phyloP scores from a whole-genome alignment of 2,888 invertebrate species.

The Diadromus collaris region DNA sequence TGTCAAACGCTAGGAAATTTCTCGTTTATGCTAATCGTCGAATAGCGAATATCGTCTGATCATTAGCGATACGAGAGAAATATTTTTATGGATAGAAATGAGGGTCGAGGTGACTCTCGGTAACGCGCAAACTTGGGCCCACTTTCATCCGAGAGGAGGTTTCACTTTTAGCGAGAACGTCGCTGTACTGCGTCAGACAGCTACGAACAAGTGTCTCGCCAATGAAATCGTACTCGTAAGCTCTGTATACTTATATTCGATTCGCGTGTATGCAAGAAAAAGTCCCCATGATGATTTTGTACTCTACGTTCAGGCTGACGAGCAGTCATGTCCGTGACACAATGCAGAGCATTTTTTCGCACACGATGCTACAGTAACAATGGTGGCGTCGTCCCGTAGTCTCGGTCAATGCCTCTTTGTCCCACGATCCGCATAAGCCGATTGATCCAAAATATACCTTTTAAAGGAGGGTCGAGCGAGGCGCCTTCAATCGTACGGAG shows the following conservation, averaged over 20 bases:
- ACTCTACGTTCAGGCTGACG: not conserved
- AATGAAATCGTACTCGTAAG: not conserved
- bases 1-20: not conserved
- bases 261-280: not conserved
- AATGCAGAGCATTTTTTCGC: not conserved
- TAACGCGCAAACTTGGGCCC: conserved; percentile 59
- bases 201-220: not conserved
- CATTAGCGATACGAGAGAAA: conserved; percentile 9
- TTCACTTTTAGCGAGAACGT: conserved; percentile 73
- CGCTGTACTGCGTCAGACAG: not conserved
- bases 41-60: not conserved
- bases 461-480: too few relatives aligned
- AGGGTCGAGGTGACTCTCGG: conserved; percentile 16
- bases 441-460: not conserved
- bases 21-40: not conserved
- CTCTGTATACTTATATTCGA: not conserved
- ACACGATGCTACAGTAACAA: not conserved
- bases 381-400: conserved; percentile 15
- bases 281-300: not conserved
- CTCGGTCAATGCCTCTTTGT: conserved; percentile 72
- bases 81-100: conserved; percentile 17
- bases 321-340: not conserved
- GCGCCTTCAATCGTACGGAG: too few relatives aligned
- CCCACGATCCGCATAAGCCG: not conserved
- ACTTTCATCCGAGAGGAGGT: conserved; percentile 71